Evolutionary conservation across 2,888 invertebrate genomes (phyloP).

Genomic region (Drosophila leonis): DNA sequence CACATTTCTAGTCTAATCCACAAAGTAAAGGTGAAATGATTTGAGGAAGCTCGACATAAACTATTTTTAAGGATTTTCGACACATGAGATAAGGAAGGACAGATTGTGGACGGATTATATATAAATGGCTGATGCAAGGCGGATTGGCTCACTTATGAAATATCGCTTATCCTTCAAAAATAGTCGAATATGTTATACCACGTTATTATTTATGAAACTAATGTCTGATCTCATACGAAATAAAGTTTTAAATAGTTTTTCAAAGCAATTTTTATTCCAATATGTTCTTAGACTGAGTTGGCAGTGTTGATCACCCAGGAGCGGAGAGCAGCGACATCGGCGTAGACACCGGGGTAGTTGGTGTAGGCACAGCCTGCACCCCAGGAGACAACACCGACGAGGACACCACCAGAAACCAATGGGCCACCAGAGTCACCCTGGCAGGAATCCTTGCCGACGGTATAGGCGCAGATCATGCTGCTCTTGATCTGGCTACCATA

Average conservation of each 20-base stretch:
- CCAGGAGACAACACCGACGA: slow-evolving; percentile 79
- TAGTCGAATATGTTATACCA: too few relatives aligned
- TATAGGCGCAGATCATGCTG: slow-evolving; percentile 70
- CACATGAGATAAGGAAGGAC: too few relatives aligned
- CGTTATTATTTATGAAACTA: too few relatives aligned
- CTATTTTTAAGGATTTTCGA: too few relatives aligned
- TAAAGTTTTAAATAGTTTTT: background rate
- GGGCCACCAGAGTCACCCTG: slow-evolving; percentile 82
- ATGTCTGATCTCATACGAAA: too few relatives aligned
- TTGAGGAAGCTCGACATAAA: too few relatives aligned
- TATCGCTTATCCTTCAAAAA: too few relatives aligned
- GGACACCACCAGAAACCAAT: slow-evolving; percentile 50
- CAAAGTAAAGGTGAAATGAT: too few relatives aligned
- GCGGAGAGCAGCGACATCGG: slow-evolving; percentile 55
- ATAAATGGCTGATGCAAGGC: too few relatives aligned
- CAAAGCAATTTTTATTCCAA: slow-evolving; percentile 1
- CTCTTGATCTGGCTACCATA: slow-evolving; percentile 49
- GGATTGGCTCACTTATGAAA: too few relatives aligned
- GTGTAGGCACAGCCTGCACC: slow-evolving; percentile 70
- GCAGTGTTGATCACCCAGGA: slow-evolving; percentile 48
- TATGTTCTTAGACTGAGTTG: slow-evolving; percentile 30
- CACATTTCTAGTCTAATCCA: too few relatives aligned
- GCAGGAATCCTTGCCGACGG: slow-evolving; percentile 63
- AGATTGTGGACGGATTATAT: too few relatives aligned
- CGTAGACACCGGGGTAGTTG: slow-evolving; percentile 67